Evolutionary conservation across 2,888 invertebrate species (phyloP).

Genomic region (Aphodius sticticus): DNA sequence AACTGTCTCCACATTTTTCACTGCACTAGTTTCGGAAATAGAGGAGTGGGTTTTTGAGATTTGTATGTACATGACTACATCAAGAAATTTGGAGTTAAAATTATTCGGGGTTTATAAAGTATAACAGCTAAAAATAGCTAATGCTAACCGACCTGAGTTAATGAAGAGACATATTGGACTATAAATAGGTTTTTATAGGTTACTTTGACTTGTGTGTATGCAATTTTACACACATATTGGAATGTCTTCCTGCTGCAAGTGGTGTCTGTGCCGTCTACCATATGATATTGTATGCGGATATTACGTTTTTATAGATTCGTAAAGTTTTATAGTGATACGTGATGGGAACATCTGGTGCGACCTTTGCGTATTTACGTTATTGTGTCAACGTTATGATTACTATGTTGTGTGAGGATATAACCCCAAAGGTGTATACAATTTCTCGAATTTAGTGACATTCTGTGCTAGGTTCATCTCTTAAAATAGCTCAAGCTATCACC

Average conservation of each 20-base stretch:
- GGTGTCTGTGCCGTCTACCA: neutral
- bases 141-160: too few species aligned
- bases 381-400: conserved; percentile 9
- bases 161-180: neutral
- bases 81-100: too few species aligned
- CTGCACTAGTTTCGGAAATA: too few species aligned
- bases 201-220: neutral
- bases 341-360: conserved; percentile 21
- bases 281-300: conserved; percentile 19
- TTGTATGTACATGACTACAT: too few species aligned
- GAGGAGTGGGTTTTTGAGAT: too few species aligned
- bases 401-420: neutral
- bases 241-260: neutral
- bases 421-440: neutral
- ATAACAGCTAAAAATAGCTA: too few species aligned
- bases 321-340: conserved; percentile 23
- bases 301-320: conserved; percentile 22
- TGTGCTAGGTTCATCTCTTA: neutral
- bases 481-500: too few species aligned
- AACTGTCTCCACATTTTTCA: too few species aligned
- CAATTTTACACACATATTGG: neutral
- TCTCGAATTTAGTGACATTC: neutral
- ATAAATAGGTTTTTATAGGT: neutral
- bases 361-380: conserved; percentile 20
- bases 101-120: too few species aligned